Evolutionary conservation across 2,888 invertebrate genomes (phyloP).

Genomic region (Yponomeuta malinellus): DNA sequence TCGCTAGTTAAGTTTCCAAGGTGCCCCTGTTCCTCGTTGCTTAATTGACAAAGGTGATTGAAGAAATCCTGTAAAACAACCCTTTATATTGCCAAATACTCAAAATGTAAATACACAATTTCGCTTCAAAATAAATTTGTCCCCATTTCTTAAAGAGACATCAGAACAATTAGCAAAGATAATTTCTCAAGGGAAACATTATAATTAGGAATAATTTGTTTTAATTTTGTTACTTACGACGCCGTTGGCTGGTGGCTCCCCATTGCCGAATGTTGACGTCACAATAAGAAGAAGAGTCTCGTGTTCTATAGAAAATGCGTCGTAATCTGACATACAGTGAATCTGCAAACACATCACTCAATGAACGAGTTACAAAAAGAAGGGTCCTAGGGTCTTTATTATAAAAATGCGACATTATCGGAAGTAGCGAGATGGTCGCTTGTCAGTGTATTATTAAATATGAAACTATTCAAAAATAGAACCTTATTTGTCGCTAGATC

Average conservation of each 20-base stretch:
- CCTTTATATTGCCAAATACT: not conserved
- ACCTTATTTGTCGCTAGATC: no score
- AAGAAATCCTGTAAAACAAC: constrained; percentile 48
- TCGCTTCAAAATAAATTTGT: not conserved
- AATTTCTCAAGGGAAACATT: constrained; percentile 10
- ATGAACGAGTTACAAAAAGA: no score
- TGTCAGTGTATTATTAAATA: no score
- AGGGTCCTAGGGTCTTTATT: no score
- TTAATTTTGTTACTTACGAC: constrained; percentile 77
- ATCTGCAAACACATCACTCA: constrained; percentile 74
- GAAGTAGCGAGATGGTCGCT: no score
- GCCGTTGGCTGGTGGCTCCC: constrained; percentile 97
- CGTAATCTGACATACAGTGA: constrained; percentile 94
- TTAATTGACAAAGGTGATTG: constrained; percentile 56
- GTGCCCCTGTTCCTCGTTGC: constrained; percentile 49
- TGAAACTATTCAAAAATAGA: no score
- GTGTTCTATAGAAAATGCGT: constrained; percentile 94
- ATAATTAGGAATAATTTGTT: not conserved
- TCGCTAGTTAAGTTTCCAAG: constrained; percentile 39
- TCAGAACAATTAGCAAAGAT: constrained; percentile 18
- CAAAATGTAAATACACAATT: not conserved
- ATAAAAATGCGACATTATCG: no score
- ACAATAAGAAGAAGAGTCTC: constrained; percentile 93
- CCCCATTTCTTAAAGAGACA: constrained; percentile 14
- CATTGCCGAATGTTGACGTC: constrained; percentile 97